Base-by-base conservation (phyloP, 2,797 vertebrate genomes). In the Knipowitschia caucasica region DNA sequence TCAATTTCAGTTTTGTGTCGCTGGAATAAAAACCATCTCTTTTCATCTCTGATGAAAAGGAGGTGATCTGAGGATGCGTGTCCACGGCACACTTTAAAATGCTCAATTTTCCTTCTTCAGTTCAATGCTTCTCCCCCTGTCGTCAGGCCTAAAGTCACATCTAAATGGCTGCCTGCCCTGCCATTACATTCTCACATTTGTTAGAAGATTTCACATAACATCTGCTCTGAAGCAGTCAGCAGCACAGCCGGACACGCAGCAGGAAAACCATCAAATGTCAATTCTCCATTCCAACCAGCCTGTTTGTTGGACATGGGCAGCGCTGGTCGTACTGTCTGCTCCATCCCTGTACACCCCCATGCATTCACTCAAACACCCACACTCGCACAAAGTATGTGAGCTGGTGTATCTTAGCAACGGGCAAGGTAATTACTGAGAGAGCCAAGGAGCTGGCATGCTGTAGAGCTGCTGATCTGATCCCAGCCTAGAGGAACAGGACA, bases 391-490 rank as follows among this genome's bases (percentile, higher is more conserved):
- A 88, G 83, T 88, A 86, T 86, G 86, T 80, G 85, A 86, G 86
- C 85, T 84, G 83, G 81, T 87, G 86, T 90, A 89, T 86, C 88
- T 88, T 87, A 90, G 87, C 88, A 90, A 90, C 88, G 81, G 83
- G 85, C 81, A 83, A 86, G 87, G 87, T 88, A 87, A 89, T 89
- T 89, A 89, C 85, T 80, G 85, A 85, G 87, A 86, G 83, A 88
- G 88, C 83, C 86, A 80, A 87, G 85, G 83, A 87, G 82, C 84
- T 88, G 88, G 86, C 84, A 86, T 86, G 85, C 79, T 77, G 81
- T 85, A 82, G 87, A 85, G 83, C 85, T 69, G 81, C 85, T 82
- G 80, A 85, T 87, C 77, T 80, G 81, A 83, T 88, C 84, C 83
- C 73, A 83, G 76, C 73, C 78, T 59, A 75, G 70, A 81, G 69